phyloP scores from a whole-genome alignment of 2,113 vertebrate species.

The Gila orcuttii region DNA sequence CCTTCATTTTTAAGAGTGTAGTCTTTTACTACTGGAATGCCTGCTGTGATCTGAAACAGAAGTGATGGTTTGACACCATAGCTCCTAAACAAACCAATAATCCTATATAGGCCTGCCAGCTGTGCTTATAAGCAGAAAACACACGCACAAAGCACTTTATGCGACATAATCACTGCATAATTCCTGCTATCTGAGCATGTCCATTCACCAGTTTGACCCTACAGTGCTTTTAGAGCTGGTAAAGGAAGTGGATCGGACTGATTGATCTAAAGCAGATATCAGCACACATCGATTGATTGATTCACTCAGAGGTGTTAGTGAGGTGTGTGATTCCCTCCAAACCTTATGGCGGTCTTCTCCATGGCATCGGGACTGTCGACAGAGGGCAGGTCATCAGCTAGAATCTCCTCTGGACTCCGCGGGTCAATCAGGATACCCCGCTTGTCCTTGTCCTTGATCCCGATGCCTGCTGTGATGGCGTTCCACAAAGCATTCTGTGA shows the following conservation, averaged over 20 bases:
- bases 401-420: conserved; percentile 84
- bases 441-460: conserved; percentile 77
- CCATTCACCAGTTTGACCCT: conserved; percentile 16
- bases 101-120: conserved; percentile 44
- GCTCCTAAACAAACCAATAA: neutral
- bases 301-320: neutral
- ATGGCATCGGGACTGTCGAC: conserved; percentile 83
- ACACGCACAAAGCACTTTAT: conserved; percentile 29
- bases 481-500: conserved; percentile 90
- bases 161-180: conserved; percentile 30
- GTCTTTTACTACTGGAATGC: neutral
- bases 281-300: neutral
- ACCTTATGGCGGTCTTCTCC: conserved; percentile 92
- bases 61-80: conserved; percentile 6
- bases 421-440: conserved; percentile 76
- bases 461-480: conserved; percentile 72
- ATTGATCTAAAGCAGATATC: neutral
- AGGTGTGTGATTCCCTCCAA: conserved; percentile 54
- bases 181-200: neutral
- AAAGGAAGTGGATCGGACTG: neutral
- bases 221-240: neutral
- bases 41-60: neutral
- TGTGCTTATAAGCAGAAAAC: conserved; percentile 34
- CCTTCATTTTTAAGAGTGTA: conserved; percentile 1
- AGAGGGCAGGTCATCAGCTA: conserved; percentile 84